Evolutionary conservation across 2,888 invertebrate genomes (phyloP).

Genomic region (Chrysodeixis includens): DNA sequence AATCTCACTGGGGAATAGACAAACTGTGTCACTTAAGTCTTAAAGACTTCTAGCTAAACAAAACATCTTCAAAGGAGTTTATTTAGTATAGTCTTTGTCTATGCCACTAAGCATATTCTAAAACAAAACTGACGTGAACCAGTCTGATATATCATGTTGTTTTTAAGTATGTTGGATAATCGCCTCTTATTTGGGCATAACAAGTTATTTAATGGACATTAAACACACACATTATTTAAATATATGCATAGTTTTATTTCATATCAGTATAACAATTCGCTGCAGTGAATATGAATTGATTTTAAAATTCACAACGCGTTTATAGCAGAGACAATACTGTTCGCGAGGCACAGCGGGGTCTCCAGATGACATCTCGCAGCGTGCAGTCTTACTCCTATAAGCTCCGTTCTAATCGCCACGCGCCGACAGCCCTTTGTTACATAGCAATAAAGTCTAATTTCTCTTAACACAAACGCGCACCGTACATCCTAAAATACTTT

Average conservation of each 20-base stretch:
- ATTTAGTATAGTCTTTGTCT: not conserved
- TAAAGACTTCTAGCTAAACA: no score
- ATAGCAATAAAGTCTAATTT: conserved; percentile 50
- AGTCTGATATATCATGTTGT: conserved; percentile 54
- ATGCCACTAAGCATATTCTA: conserved; percentile 32
- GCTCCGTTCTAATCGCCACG: conserved; percentile 61
- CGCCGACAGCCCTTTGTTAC: conserved; percentile 35
- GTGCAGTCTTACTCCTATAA: conserved; percentile 81
- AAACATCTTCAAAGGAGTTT: no score
- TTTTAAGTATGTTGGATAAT: conserved; percentile 58
- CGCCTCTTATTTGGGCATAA: conserved; percentile 61
- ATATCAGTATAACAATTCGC: conserved; percentile 70
- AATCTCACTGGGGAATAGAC: not conserved
- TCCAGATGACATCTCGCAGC: conserved; percentile 88
- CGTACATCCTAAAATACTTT: conserved; percentile 65
- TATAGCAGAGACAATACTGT: conserved; percentile 88
- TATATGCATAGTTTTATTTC: conserved; percentile 63
- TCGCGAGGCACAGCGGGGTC: conserved; percentile 85
- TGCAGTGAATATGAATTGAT: conserved; percentile 84
- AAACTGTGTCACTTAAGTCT: not conserved
- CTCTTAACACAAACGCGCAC: conserved; percentile 33
- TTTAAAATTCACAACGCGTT: conserved; percentile 85
- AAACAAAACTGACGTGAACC: conserved; percentile 41
- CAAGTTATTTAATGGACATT: conserved; percentile 63
- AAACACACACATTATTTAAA: conserved; percentile 61